Conservation (phyloP, 92 coral and sea anemone genomes). For the Umimayanthus chanpuru region DNA sequence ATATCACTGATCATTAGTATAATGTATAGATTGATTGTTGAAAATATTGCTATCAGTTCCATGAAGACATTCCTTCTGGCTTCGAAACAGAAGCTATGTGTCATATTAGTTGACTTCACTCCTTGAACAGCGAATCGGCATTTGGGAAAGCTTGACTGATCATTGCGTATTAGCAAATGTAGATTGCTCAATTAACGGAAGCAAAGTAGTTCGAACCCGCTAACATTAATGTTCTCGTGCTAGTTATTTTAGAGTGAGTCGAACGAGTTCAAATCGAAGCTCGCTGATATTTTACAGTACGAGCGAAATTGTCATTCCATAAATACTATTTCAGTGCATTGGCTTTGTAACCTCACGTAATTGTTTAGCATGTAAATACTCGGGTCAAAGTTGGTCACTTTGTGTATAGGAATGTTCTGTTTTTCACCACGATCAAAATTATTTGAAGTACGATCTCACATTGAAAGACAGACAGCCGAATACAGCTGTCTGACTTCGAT, state of each 20-base stretch:
- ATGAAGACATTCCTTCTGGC: constrained; percentile 5
- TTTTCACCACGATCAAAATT: neutral
- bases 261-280: neutral
- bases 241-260: neutral
- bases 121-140: constrained; percentile 6
- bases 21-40: constrained; percentile 8
- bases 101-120: neutral
- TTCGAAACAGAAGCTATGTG: constrained; percentile 33
- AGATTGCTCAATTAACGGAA: constrained; percentile 18
- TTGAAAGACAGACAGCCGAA: neutral
- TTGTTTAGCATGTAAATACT: neutral
- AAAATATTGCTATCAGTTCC: constrained; percentile 2
- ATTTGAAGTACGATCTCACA: neutral
- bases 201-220: neutral
- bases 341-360: constrained; percentile 7
- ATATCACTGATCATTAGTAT: constrained; percentile 15
- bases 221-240: neutral
- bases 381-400: neutral
- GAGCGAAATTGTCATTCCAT: constrained; percentile 33
- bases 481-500: neutral
- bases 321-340: neutral
- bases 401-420: constrained; percentile 12
- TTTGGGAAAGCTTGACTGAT: neutral
- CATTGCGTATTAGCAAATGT: neutral
- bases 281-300: neutral